Evolutionary conservation across 2,113 vertebrate species (phyloP), one percentile per base, ranked within the genome.

Genomic region (Silurus asotus): DNA sequence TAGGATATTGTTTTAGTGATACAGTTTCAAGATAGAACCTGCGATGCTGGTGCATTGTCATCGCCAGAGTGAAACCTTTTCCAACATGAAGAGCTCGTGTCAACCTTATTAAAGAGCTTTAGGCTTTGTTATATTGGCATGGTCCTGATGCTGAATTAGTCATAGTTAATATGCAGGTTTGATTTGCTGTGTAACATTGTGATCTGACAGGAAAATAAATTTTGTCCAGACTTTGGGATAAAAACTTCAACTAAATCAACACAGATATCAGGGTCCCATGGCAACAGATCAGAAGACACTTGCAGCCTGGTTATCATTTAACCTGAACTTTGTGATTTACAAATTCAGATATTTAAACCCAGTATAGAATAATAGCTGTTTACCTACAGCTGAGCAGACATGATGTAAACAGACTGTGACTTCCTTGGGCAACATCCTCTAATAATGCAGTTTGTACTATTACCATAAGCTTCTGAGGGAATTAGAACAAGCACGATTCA

Each of bases 401-500:
- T 90, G 70, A 88, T 83, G 89, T 86, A 88, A 91, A 83, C 84
- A 83, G 88, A 88, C 67, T 89, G 76, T 91, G 70, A 85, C 85
- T 90, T 89, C 87, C 82, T 91, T 84, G 86, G 88, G 91, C 90
- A 74, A 59, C 81, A 78, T 81, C 83, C 78, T 89, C 58, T 85
- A 86, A 90, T 86, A 89, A 89, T 55, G 83, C 45, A 84, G 85
- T 70, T 84, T 89, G 86, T 85, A 89, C 82, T 88, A 89, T 89
- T 89, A 89, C 67, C 86, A 81, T 86, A 79, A 75, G 87, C 64
- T 84, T 86, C 61, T 79, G 69, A 82, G 84, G 51, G 72, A 86
- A 87, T 91, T 85, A 90, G 64, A 87, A 56, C 80, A 83, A 79
- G 87, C 85, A 85, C 25, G 81, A 91, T 89, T 93, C 92, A 93